Evolutionary conservation across 2,797 vertebrate species (phyloP).

Genomic region (Macroramphosus scolopax): DNA sequence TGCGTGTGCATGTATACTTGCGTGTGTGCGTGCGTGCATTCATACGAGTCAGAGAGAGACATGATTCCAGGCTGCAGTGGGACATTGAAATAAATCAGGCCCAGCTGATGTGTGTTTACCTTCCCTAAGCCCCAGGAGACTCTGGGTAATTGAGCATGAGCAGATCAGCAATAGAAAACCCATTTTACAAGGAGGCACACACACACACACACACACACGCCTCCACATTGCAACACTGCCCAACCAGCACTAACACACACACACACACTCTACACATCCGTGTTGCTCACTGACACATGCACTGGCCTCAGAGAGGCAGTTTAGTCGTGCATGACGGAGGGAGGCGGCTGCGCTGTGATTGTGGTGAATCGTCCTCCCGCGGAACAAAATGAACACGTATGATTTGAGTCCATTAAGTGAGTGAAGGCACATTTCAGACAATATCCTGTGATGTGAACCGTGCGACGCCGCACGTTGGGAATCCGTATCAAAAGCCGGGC

Average conservation of each 20-base stretch:
- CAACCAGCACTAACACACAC: conserved; percentile 26
- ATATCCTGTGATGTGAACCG: conserved; percentile 5
- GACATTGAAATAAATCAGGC: conserved; percentile 79
- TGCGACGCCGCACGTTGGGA: too few species aligned
- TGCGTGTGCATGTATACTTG: conserved; percentile 3
- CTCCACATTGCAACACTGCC: too few species aligned
- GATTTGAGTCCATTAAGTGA: not conserved
- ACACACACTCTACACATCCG: conserved; percentile 15
- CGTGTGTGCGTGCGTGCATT: conserved; percentile 30
- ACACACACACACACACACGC: too few species aligned
- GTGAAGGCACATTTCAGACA: too few species aligned
- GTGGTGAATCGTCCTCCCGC: conserved; percentile 5
- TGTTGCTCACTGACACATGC: conserved; percentile 37
- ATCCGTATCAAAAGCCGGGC: too few species aligned
- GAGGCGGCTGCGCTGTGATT: conserved; percentile 2
- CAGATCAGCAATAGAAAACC: conserved; percentile 76
- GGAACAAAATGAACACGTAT: conserved; percentile 4
- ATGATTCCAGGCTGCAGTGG: conserved; percentile 75
- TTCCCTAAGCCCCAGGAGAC: conserved; percentile 69
- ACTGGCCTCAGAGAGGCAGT: conserved; percentile 15
- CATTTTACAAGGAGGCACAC: conserved; percentile 70
- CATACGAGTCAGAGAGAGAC: too few species aligned
- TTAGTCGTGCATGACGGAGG: conserved; percentile 2
- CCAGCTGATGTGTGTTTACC: conserved; percentile 81
- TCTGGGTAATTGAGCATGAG: conserved; percentile 82